Evolutionary conservation across 1,140 invertebrate species (phyloP).

Genomic region (Macrocentrus cingulum): DNA sequence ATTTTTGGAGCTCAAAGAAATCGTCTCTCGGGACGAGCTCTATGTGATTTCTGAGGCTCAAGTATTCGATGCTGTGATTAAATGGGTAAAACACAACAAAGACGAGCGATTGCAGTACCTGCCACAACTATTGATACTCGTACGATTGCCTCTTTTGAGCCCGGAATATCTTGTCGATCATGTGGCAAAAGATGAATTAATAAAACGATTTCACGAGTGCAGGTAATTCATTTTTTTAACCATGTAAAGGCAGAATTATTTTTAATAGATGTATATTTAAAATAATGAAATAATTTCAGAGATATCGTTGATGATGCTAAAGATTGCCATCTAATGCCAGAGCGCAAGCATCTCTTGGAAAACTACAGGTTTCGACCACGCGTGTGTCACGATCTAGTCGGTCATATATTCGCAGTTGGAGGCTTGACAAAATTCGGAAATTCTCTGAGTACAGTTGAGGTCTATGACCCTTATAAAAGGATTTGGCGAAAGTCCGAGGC

Average conservation of each 20-base stretch:
- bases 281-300: constrained; percentile 49
- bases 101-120: constrained; percentile 63
- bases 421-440: constrained; percentile 84
- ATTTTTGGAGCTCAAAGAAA: constrained; percentile 68
- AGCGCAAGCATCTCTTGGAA: constrained; percentile 74
- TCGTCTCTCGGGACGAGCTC: constrained; percentile 79
- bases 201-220: constrained; percentile 75
- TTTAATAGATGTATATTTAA: not conserved
- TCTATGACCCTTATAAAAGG: constrained; percentile 74
- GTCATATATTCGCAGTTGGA: constrained; percentile 87
- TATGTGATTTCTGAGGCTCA: constrained; percentile 70
- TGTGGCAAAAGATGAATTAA: constrained; percentile 81
- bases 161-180: constrained; percentile 82
- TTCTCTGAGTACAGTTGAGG: constrained; percentile 85
- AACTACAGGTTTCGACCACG: constrained; percentile 76
- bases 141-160: constrained; percentile 78
- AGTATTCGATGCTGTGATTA: constrained; percentile 83
- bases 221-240: constrained; percentile 60
- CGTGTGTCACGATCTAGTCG: constrained; percentile 73
- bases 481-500: constrained; percentile 79
- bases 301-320: constrained; percentile 83
- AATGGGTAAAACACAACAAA: constrained; percentile 77
- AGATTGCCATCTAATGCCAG: constrained; percentile 84
- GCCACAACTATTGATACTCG: constrained; percentile 73
- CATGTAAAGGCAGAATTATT: too few relatives aligned